Evolutionary conservation across 2,113 vertebrate species (phyloP).

Genomic region (Myiozetetes cayanensis): DNA sequence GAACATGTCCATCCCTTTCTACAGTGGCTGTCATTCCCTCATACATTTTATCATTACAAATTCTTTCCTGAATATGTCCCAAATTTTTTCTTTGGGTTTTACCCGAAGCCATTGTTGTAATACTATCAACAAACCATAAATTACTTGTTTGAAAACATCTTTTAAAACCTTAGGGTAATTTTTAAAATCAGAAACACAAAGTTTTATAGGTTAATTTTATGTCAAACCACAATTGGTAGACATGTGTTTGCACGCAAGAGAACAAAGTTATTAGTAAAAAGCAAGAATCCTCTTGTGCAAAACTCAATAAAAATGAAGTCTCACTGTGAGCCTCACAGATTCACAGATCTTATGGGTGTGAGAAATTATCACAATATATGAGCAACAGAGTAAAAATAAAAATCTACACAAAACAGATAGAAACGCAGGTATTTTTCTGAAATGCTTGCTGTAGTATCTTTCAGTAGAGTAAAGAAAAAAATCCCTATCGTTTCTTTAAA

Average conservation of each 20-base stretch:
- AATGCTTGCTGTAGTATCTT: background rate
- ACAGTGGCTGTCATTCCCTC: background rate
- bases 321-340: background rate
- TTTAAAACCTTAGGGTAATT: background rate
- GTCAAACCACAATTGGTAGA: background rate
- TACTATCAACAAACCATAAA: background rate
- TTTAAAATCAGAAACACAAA: background rate
- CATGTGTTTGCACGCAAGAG: rapidly evolving
- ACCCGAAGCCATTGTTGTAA: background rate
- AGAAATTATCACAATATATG: background rate
- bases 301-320: background rate
- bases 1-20: background rate
- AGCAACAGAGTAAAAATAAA: background rate
- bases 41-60: background rate
- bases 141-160: background rate
- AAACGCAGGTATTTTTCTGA: background rate
- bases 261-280: background rate
- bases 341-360: background rate
- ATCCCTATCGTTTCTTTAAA: rapidly evolving
- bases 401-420: background rate
- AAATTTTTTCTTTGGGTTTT: background rate
- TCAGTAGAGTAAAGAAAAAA: background rate
- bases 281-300: background rate
- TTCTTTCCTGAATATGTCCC: background rate
- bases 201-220: background rate